A percentile compares a stretch with the other conserved stretches of the same genome.
Evolutionary conservation across 2,113 vertebrate genomes (phyloP).

Genomic region (Prochilodus magdalenae): DNA sequence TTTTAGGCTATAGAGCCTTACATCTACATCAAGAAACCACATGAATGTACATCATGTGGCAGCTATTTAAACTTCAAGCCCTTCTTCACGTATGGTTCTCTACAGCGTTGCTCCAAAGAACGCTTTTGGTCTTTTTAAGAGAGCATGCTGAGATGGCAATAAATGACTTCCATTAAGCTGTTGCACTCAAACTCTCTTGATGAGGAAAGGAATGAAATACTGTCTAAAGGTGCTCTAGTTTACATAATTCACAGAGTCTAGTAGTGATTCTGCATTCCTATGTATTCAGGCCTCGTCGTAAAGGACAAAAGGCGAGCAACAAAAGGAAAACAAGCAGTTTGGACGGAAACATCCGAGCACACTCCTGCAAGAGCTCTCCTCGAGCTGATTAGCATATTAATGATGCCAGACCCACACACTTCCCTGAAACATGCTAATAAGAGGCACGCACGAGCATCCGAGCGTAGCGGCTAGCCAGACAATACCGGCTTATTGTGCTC

Average conservation of each 20-base stretch:
- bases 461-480: slow-evolving; percentile 39
- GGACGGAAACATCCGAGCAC: slow-evolving; percentile 37
- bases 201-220: background rate
- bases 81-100: background rate
- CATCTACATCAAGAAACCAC: no score
- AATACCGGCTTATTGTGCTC: slow-evolving; percentile 40
- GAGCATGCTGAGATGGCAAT: background rate
- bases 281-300: slow-evolving; percentile 24
- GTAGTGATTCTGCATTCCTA: background rate
- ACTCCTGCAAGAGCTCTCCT: slow-evolving; percentile 32
- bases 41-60: no score
- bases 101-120: background rate
- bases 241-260: background rate
- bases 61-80: no score
- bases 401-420: slow-evolving; percentile 39
- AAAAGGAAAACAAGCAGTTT: slow-evolving; percentile 27
- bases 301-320: slow-evolving; percentile 22
- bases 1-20: no score
- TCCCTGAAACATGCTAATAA: slow-evolving; percentile 46
- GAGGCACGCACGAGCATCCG: slow-evolving; percentile 23
- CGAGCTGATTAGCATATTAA: slow-evolving; percentile 53
- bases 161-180: background rate
- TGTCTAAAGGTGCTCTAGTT: background rate
- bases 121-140: background rate
- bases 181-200: background rate